Evolutionary conservation across 2,797 vertebrate genomes (phyloP), one percentile per base, ranked within the genome.

Genomic region (Tokudaia tokunoshimensis): DNA sequence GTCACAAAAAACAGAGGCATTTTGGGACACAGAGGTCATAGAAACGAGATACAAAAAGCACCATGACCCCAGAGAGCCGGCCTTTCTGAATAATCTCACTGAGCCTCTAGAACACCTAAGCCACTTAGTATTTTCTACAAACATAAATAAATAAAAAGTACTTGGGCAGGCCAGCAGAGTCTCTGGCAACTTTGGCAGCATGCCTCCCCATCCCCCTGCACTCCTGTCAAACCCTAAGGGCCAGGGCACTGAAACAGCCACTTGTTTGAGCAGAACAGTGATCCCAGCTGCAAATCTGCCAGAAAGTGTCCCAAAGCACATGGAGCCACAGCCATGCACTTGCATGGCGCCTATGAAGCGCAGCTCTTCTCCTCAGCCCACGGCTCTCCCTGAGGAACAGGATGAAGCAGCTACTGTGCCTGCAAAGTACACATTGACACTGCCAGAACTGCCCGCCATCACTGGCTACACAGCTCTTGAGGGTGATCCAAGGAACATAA

Each of bases 91-190:
- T 67, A 89, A 83, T 74, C 80, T 89, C 44, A 26, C 67, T 79
- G 76, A 87, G 84, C 87, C 31, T 57, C 34, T 70, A 90, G 55
- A 82, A 29, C 19, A 80, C 26, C 37, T 57, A n/a, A 65, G 59
- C 63, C 44, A 89, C 61, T 82, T n/a, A 59, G 47, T 44, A 79
- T n/a, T 91, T 91, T 92, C 75, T 61, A 85, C 78, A 86, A 37
- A 92, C 37, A 44, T 26, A 61, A 44, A 50, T 13, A 44, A 44
- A 20, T 31, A 31, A 79, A 79, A 52, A 13, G 52, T 31, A 14
- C 10, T 78, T 44, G 75, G 41, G 22, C 50, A 87, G 50, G 72
- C 3, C 0, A 8, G 50, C 22, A 55, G 61, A 92, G 7, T 85
- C 86, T 89, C 70, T 47, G 34, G 47, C 20, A n/a, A 57, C 85